Percentiles rank a stretch among this genome's conserved stretches.
These are phyloP conservation scores for Drosophila arizonae DNA, from an alignment of 1,140 invertebrate species.

Conservation along the genomic window DNA sequence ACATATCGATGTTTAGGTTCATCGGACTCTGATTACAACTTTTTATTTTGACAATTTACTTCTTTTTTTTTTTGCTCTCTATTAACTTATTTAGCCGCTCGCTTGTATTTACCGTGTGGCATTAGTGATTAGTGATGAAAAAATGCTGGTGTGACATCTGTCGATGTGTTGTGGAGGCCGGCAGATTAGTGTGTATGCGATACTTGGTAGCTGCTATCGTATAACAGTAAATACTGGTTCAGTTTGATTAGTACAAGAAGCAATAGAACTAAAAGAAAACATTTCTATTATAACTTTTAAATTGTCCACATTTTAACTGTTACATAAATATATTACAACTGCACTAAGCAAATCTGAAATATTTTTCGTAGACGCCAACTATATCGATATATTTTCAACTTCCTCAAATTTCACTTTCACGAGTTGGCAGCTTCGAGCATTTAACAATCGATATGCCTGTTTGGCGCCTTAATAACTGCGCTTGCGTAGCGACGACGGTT, in stretches of 20 bases:
- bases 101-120: slow-evolving; percentile 48
- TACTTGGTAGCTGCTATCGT: not conserved
- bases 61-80: not conserved
- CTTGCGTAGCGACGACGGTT: slow-evolving; percentile 35
- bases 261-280: not conserved
- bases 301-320: too few relatives aligned
- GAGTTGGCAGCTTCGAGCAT: slow-evolving; percentile 30
- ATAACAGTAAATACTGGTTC: not conserved
- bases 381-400: not conserved
- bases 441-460: not conserved
- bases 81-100: slow-evolving; percentile 36
- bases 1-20: slow-evolving; percentile 57
- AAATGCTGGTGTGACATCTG: slow-evolving; percentile 26
- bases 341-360: too few relatives aligned
- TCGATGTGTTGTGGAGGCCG: slow-evolving; percentile 21
- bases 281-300: not conserved
- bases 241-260: not conserved
- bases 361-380: not conserved
- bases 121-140: slow-evolving; percentile 40
- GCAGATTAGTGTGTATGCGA: not conserved
- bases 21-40: slow-evolving; percentile 22
- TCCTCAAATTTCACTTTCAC: too few relatives aligned
- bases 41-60: not conserved
- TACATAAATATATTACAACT: too few relatives aligned
- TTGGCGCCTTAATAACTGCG: slow-evolving; percentile 27